These are phyloP conservation scores for Urechis unicinctus DNA, from an alignment of 2,888 invertebrate species.

Conservation along the genomic window DNA sequence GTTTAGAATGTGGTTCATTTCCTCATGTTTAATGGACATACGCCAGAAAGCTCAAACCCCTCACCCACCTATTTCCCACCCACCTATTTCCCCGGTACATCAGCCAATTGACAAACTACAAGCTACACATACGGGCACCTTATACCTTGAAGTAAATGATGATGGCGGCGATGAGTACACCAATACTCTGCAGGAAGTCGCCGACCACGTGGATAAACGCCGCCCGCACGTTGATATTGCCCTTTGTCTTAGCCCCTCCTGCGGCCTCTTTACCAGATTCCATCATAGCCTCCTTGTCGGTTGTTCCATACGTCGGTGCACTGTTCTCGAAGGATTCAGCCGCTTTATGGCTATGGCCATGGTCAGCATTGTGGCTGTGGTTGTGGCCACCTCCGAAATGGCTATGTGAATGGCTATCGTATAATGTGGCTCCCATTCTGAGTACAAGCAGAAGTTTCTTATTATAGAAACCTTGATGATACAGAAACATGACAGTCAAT, in stretches of 20 bases:
- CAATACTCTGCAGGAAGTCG: slow-evolving; percentile 50
- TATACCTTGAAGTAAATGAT: slow-evolving; percentile 48
- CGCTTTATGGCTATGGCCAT: slow-evolving; percentile 8
- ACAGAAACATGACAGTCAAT: too few relatives aligned
- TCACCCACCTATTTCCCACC: too few relatives aligned
- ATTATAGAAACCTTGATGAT: too few relatives aligned
- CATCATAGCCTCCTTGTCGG: background rate
- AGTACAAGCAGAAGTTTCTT: background rate
- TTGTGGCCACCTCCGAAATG: slow-evolving; percentile 9
- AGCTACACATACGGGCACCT: too few relatives aligned
- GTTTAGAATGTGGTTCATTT: too few relatives aligned
- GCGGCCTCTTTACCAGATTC: background rate
- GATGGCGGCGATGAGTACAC: slow-evolving; percentile 46
- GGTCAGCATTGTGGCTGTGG: slow-evolving; percentile 10
- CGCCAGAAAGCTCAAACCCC: too few relatives aligned
- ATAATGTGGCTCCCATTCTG: slow-evolving; percentile 22
- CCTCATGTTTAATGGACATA: too few relatives aligned
- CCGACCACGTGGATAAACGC: slow-evolving; percentile 51
- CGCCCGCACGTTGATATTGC: slow-evolving; percentile 50
- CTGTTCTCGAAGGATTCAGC: background rate
- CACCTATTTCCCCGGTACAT: too few relatives aligned
- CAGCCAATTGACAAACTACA: too few relatives aligned
- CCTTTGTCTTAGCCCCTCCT: background rate
- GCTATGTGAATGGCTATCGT: slow-evolving; percentile 18
- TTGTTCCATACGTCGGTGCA: background rate